phyloP scores from a whole-genome alignment of 2,113 vertebrate genomes.

The Myodes glareolus region DNA sequence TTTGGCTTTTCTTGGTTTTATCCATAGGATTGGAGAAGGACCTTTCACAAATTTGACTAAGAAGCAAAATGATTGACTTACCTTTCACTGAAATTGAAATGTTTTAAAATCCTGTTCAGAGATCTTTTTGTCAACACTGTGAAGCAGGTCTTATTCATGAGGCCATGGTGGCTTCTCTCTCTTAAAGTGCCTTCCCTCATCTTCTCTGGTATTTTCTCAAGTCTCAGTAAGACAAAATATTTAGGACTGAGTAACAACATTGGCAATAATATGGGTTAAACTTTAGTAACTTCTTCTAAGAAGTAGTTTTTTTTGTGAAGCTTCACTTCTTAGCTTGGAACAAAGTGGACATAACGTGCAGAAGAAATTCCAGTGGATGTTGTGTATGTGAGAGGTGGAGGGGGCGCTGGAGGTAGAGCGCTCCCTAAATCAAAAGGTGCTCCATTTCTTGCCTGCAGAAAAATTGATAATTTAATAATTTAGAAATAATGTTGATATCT shows the following conservation, averaged over 20 bases:
- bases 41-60: conserved; percentile 1
- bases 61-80: background rate
- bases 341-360: background rate
- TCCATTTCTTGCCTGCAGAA: background rate
- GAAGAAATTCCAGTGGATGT: background rate
- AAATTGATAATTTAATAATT: background rate
- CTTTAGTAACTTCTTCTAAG: background rate
- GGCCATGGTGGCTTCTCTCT: background rate
- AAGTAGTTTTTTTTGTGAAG: conserved; percentile 9
- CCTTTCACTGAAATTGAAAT: background rate
- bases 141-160: background rate
- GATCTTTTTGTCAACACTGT: background rate
- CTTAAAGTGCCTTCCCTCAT: background rate
- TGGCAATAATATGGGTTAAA: background rate
- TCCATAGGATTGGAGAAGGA: background rate
- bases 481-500: background rate
- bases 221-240: background rate
- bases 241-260: background rate
- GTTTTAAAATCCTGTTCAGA: background rate
- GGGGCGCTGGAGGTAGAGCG: too few relatives aligned
- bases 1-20: background rate
- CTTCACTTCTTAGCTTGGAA: background rate
- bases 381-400: background rate
- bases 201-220: conserved; percentile 8
- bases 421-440: background rate